phyloP scores from a whole-genome alignment of 2,797 vertebrate species.

The Rousettus madagascariensis region DNA sequence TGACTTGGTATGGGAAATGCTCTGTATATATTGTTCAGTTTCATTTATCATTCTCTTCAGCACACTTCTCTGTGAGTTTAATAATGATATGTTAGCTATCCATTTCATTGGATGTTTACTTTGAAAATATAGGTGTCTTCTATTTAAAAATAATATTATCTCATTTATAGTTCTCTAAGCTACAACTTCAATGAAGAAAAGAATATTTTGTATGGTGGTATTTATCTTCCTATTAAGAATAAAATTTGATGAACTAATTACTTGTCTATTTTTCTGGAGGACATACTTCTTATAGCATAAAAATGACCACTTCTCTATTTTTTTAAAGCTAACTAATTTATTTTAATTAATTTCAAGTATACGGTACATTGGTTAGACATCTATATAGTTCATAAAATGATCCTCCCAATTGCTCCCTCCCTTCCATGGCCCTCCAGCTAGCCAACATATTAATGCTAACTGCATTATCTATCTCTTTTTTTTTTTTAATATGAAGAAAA shows the following conservation, averaged over 20 bases:
- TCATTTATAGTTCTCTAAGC: conserved; percentile 77
- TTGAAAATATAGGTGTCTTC: conserved; percentile 78
- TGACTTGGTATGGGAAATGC: not conserved
- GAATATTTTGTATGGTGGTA: not conserved
- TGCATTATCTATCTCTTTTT: not conserved
- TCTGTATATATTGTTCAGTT: not conserved
- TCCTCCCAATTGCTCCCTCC: no score
- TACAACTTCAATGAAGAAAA: not conserved
- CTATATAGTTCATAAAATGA: no score
- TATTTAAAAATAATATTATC: conserved; percentile 76
- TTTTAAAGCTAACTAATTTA: not conserved
- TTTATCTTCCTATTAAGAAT: not conserved
- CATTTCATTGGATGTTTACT: conserved; percentile 60
- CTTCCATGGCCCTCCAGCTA: no score
- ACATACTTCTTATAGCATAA: not conserved
- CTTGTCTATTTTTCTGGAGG: not conserved
- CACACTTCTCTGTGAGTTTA: not conserved
- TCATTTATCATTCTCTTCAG: not conserved
- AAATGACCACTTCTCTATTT: not conserved
- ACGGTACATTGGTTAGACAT: no score
- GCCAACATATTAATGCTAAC: no score
- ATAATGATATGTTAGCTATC: conserved; percentile 66
- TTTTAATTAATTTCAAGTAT: no score
- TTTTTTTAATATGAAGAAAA: not conserved
- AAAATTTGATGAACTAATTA: not conserved